Evolutionary conservation across 1,140 invertebrate species (phyloP).

Genomic region (Centruroides sculpturatus): DNA sequence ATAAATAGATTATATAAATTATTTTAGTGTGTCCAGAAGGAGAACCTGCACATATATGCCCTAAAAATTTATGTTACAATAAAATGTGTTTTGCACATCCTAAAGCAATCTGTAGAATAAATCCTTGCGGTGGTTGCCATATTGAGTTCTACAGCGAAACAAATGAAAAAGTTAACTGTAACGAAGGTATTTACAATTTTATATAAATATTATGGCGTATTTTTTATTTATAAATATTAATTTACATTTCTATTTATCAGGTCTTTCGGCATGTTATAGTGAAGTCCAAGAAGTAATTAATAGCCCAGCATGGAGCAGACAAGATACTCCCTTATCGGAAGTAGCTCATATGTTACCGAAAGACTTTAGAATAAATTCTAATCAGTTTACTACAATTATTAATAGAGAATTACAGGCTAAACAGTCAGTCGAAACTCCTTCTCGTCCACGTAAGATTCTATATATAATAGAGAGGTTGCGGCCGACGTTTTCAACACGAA

Average conservation of each 20-base stretch:
- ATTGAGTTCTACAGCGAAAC: slow-evolving; percentile 23
- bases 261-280: slow-evolving; percentile 26
- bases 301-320: not conserved
- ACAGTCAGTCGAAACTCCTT: too few relatives aligned
- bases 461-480: too few relatives aligned
- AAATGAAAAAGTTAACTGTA: slow-evolving; percentile 27
- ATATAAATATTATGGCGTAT: not conserved
- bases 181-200: slow-evolving; percentile 4
- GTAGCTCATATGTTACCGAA: not conserved
- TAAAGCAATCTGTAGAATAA: slow-evolving; percentile 26
- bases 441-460: too few relatives aligned
- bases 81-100: slow-evolving; percentile 29
- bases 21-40: slow-evolving; percentile 23
- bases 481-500: too few relatives aligned
- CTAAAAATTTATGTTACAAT: slow-evolving; percentile 25
- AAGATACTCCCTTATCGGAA: not conserved
- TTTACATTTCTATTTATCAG: not conserved
- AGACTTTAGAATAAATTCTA: too few relatives aligned
- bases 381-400: too few relatives aligned
- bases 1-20: too few relatives aligned
- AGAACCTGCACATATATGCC: slow-evolving; percentile 27
- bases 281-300: slow-evolving; percentile 23
- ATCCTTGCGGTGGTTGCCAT: slow-evolving; percentile 31
- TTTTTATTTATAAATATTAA: not conserved
- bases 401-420: too few relatives aligned